Evolutionary conservation across 2,888 invertebrate species (phyloP).

Genomic region (Neuroscelio doddi): DNA sequence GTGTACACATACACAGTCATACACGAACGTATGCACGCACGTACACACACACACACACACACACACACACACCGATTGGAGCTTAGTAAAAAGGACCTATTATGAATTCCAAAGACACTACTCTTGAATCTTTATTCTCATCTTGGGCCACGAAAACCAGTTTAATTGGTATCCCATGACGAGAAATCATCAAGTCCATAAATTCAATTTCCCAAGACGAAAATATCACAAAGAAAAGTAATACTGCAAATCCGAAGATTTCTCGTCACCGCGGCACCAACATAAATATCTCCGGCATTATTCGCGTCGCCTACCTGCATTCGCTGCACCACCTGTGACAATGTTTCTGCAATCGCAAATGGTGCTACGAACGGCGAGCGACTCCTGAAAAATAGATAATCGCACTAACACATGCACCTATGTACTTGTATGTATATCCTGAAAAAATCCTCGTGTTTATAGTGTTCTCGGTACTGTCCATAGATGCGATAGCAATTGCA

Average conservation of each 20-base stretch:
- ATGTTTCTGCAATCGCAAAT: background rate
- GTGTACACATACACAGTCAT: no score
- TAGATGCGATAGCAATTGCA: slow-evolving; percentile 1
- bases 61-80: slow-evolving; percentile 59
- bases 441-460: background rate
- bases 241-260: slow-evolving; percentile 42
- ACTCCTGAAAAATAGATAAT: no score
- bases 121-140: slow-evolving; percentile 48
- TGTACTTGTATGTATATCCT: no score
- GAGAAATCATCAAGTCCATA: slow-evolving; percentile 8
- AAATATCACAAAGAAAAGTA: slow-evolving; percentile 42
- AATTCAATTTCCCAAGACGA: background rate
- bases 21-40: no score
- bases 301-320: no score
- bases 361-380: background rate
- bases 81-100: slow-evolving; percentile 60
- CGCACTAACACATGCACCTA: no score
- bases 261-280: slow-evolving; percentile 39
- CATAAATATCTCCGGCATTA: no score
- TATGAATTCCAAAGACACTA: slow-evolving; percentile 59
- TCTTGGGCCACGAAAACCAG: slow-evolving; percentile 12
- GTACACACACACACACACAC: no score
- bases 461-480: background rate
- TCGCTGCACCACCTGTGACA: no score
- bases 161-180: background rate